phyloP scores from a whole-genome alignment of 2,888 invertebrate species.

The Caenorhabditis angaria region DNA sequence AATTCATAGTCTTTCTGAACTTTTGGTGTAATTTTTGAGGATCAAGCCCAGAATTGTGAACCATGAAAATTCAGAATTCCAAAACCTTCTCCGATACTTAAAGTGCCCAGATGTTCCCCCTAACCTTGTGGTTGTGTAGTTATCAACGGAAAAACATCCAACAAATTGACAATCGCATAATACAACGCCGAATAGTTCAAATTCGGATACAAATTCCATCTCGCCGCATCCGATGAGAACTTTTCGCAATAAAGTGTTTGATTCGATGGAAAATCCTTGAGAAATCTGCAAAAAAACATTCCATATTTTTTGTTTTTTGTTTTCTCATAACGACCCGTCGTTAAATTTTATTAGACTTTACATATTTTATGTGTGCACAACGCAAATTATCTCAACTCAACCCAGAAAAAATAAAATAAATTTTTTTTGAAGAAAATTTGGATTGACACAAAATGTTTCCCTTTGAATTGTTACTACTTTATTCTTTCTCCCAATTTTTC shows the following conservation, averaged over 20 bases:
- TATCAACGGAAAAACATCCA: constrained; percentile 91
- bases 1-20: no score
- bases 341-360: background rate
- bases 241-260: constrained; percentile 61
- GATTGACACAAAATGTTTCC: background rate
- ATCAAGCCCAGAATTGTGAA: no score
- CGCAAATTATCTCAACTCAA: background rate
- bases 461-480: no score
- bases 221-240: constrained; percentile 76
- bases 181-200: constrained; percentile 95
- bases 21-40: no score
- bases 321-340: background rate
- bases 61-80: no score
- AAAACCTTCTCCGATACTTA: no score
- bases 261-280: constrained; percentile 84
- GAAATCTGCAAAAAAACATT: constrained; percentile 79
- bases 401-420: background rate
- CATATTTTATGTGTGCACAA: background rate
- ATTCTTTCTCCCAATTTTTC: no score
- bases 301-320: background rate
- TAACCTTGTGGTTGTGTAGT: constrained; percentile 80
- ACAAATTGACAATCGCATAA: constrained; percentile 86
- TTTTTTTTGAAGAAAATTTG: background rate
- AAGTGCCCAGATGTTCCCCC: background rate
- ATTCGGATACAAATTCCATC: constrained; percentile 92